phyloP scores from a whole-genome alignment of 1,140 invertebrate species.

The Mercenaria mercenaria region DNA sequence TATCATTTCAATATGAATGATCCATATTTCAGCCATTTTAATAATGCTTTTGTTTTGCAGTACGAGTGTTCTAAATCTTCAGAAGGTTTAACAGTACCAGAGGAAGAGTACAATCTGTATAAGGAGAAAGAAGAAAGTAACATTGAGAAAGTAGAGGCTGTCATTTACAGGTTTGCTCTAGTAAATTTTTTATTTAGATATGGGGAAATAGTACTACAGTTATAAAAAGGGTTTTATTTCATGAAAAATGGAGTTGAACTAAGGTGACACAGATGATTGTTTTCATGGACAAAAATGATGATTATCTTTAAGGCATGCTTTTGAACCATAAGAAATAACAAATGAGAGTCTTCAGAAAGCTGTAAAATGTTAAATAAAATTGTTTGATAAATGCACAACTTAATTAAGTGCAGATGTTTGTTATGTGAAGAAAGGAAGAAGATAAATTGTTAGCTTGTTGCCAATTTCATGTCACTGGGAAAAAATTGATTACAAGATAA shows the following conservation, averaged over 20 bases:
- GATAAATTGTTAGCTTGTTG: neutral
- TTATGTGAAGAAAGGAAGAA: neutral
- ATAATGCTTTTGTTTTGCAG: constrained; percentile 70
- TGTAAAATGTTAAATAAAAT: neutral
- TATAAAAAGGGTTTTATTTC: neutral
- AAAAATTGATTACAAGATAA: too few relatives aligned
- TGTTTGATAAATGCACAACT: neutral
- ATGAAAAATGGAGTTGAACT: too few relatives aligned
- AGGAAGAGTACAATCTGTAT: constrained; percentile 70
- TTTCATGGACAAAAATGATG: too few relatives aligned
- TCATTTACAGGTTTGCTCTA: constrained; percentile 76
- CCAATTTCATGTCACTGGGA: too few relatives aligned
- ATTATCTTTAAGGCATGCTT: too few relatives aligned
- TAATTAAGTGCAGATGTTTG: neutral
- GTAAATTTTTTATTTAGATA: too few relatives aligned
- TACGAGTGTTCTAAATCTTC: constrained; percentile 67
- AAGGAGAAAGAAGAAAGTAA: constrained; percentile 71
- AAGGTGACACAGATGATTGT: too few relatives aligned
- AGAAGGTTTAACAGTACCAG: constrained; percentile 62
- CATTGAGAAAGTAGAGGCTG: constrained; percentile 79
- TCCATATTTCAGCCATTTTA: too few relatives aligned
- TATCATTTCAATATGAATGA: too few relatives aligned
- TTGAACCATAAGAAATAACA: too few relatives aligned
- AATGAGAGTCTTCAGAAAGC: too few relatives aligned
- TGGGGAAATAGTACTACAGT: too few relatives aligned